phyloP scores from a whole-genome alignment of 2,797 vertebrate species.

The Sebastes iracundus region DNA sequence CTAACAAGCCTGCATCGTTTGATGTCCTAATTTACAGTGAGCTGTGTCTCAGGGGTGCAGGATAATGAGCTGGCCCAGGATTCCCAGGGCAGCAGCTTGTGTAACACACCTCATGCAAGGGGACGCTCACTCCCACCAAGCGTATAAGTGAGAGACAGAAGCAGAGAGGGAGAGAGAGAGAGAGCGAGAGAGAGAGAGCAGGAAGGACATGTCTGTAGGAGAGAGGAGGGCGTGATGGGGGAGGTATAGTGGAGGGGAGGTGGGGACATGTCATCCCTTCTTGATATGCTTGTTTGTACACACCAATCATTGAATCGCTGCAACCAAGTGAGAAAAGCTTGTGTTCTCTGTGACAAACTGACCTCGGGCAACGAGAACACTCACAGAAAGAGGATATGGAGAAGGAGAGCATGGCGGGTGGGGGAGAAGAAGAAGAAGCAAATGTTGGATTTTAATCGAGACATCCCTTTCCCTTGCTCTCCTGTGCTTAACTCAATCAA shows the following conservation, averaged over 20 bases:
- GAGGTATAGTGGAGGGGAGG: not conserved
- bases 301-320: constrained; percentile 75
- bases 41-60: constrained; percentile 74
- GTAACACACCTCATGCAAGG: constrained; percentile 72
- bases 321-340: constrained; percentile 79
- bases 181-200: constrained; percentile 37
- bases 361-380: constrained; percentile 72
- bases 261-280: constrained; percentile 67
- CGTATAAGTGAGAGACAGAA: constrained; percentile 41
- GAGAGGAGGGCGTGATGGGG: constrained; percentile 28
- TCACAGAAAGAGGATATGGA: constrained; percentile 65
- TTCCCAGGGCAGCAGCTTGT: constrained; percentile 78
- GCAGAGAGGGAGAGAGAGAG: constrained; percentile 1
- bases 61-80: constrained; percentile 78
- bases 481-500: constrained; percentile 33
- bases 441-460: constrained; percentile 58
- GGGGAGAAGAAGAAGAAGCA: not conserved
- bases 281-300: constrained; percentile 78
- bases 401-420: constrained; percentile 46
- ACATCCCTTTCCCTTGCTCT: not conserved
- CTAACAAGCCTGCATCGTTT: constrained; percentile 72
- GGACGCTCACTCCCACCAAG: constrained; percentile 51
- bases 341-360: constrained; percentile 78
- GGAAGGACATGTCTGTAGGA: constrained; percentile 57
- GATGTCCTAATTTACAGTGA: constrained; percentile 77